Conservation (phyloP, 2,113 vertebrate genomes). For the Uropsilus gracilis region DNA sequence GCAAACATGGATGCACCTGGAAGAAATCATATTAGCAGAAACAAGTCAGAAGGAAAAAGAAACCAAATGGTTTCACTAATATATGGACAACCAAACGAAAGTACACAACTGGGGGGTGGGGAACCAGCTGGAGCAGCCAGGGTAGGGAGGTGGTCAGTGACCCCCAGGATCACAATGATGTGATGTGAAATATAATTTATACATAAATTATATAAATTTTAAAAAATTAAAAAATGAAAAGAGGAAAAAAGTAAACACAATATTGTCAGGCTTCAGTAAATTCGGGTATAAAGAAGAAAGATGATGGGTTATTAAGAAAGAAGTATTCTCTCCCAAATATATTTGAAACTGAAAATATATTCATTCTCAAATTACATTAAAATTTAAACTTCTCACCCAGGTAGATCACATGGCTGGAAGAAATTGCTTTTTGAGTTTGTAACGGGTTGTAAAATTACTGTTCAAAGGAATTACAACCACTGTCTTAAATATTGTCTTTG, state of each 20-base stretch:
- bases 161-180: no score
- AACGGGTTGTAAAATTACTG: conserved; percentile 59
- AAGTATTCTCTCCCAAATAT: not conserved
- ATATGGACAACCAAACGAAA: no score
- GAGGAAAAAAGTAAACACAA: not conserved
- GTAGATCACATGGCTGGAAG: not conserved
- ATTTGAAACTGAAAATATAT: not conserved
- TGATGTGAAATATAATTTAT: no score
- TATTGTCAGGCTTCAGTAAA: not conserved
- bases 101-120: no score
- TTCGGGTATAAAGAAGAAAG: not conserved
- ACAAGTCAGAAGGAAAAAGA: no score
- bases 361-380: not conserved
- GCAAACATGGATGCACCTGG: no score
- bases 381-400: not conserved
- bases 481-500: conserved; percentile 27
- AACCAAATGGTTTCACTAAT: no score
- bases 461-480: conserved; percentile 63
- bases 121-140: no score
- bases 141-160: no score
- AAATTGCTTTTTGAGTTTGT: conserved; percentile 11
- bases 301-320: not conserved
- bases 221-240: no score
- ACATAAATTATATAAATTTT: no score
- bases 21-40: no score